Evolutionary conservation across 2,113 vertebrate genomes (phyloP), one percentile per base, ranked within the genome.

Genomic region (Alethe castanea): DNA sequence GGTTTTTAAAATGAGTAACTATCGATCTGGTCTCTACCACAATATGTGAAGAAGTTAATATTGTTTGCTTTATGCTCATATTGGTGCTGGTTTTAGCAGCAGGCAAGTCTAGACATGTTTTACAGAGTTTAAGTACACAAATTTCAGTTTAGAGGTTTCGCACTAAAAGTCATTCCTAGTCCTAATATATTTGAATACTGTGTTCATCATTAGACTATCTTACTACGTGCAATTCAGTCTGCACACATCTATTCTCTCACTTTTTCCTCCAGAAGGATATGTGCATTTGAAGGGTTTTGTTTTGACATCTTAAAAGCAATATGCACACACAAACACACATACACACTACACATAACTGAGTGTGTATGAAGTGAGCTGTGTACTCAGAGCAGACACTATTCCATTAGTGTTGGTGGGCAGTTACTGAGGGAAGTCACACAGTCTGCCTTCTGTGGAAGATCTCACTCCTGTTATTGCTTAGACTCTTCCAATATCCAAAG

Each of bases 61-160:
- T 18, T 57, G 31, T 91, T 96, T 93, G 16, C 12, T 78, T 83
- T 60, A n/a, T 47, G 61, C 64, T 90, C 64, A 38, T 31, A 60
- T 81, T 60, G 64, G 52, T 73, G 52, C 40, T 92, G 83, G 31
- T 95, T 48, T 94, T 74, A 80, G 80, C 44, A 85, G 29, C 28
- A 66, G 11, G 33, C 83, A 95, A 76, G 57, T 53, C 87, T 95
- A 82, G 47, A 72, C 33, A 9, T 20, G 11, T 73, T 94, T 94
- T 92, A 69, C 19, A 88, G 64, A 24, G 78, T 85, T 94, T 90
- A 69, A 38, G 88, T 96, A 95, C 61, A 86, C 24, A 77, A 96
- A 91, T 81, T 90, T 81, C 81, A 33, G 36, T 91, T 97, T 92
- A 96, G 94, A 91, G 60, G 29, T 64, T 86, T 70, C n/a, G 50